phyloP scores from a whole-genome alignment of 2,797 vertebrate genomes.

The Pangasius larnaudii region DNA sequence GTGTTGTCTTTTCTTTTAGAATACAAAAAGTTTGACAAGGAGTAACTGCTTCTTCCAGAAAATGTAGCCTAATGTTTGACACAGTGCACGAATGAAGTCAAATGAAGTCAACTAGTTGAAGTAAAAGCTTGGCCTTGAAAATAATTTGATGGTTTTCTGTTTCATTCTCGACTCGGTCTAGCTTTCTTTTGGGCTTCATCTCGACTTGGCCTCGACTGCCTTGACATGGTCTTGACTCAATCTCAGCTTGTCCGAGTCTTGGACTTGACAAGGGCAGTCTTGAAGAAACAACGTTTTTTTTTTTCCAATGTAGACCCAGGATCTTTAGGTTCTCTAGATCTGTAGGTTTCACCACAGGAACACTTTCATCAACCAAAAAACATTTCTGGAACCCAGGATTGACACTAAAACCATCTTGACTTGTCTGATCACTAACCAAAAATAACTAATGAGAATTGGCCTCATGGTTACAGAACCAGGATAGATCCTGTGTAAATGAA shows the following conservation, averaged over 20 bases:
- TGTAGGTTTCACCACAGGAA: not conserved
- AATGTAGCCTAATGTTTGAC: not conserved
- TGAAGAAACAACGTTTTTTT: not conserved
- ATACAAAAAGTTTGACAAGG: not conserved
- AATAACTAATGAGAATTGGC: not conserved
- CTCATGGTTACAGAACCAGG: not conserved
- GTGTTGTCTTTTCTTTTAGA: not conserved
- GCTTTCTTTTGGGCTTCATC: not conserved
- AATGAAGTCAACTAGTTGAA: not conserved
- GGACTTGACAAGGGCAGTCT: not conserved
- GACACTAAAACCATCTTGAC: not conserved
- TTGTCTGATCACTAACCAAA: not conserved
- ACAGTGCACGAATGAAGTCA: not conserved
- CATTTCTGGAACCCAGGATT: not conserved
- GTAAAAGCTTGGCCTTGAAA: not conserved
- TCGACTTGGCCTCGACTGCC: not conserved
- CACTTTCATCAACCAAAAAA: not conserved
- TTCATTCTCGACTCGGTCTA: not conserved
- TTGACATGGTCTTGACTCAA: not conserved
- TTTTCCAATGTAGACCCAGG: not conserved
- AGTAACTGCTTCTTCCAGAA: not conserved
- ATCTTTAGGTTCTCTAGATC: not conserved
- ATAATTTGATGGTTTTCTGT: not conserved
- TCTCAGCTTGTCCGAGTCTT: not conserved
- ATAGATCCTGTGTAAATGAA: not conserved